Conservation (phyloP, 2,888 invertebrate genomes). For the Homarus gammarus region DNA sequence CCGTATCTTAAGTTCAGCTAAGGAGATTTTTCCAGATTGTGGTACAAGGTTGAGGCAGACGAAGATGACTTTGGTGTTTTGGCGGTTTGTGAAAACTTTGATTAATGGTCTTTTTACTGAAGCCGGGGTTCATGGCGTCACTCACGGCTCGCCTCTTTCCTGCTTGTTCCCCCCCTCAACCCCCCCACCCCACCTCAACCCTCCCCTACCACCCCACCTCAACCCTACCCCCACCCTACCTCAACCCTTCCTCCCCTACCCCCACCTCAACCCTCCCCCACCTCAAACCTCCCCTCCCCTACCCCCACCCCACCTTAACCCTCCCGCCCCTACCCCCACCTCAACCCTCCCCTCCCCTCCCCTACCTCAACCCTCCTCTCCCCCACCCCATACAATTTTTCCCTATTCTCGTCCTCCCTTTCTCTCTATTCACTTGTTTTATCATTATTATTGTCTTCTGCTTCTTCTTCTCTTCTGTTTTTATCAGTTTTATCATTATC, state of each 20-base stretch:
- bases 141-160: neutral
- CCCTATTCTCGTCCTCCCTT: no score
- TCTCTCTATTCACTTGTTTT: no score
- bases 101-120: conserved; percentile 49
- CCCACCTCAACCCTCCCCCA: no score
- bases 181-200: neutral
- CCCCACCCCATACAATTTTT: no score
- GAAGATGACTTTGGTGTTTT: conserved; percentile 7
- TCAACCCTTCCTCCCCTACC: neutral
- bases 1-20: neutral
- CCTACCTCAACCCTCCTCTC: neutral
- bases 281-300: no score
- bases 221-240: neutral
- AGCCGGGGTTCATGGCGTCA: conserved; percentile 6
- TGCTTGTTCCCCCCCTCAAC: neutral
- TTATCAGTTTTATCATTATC: no score
- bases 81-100: conserved; percentile 33
- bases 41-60: neutral
- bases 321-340: neutral
- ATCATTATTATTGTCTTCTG: no score
- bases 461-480: no score
- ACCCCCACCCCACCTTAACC: neutral
- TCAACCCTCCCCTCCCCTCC: neutral
- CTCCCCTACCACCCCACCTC: neutral
- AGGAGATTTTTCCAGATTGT: conserved; percentile 6